A percentile compares a stretch with the other conserved stretches of the same genome.
Conservation (phyloP, 2,797 vertebrate genomes). For the Coranthus polyacanthus region DNA sequence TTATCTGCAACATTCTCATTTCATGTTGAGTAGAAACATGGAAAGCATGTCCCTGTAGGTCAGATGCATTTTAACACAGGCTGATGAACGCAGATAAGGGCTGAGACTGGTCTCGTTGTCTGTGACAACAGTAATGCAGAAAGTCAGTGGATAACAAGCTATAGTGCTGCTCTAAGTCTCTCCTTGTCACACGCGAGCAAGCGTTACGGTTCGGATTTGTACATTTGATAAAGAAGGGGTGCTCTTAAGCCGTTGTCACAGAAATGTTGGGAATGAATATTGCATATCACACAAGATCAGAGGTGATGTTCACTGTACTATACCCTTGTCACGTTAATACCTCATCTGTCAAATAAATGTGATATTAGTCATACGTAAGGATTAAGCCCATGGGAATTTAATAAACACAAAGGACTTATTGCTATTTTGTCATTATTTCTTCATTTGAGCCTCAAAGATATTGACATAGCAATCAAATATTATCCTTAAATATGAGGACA, state of each 20-base stretch:
- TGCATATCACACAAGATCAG: slow-evolving; percentile 19
- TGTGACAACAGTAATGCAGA: slow-evolving; percentile 27
- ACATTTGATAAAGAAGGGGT: slow-evolving; percentile 10
- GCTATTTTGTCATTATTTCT: neutral
- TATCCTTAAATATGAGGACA: too few species aligned
- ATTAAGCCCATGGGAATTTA: slow-evolving; percentile 4
- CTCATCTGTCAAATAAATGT: slow-evolving; percentile 3
- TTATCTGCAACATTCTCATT: slow-evolving; percentile 44
- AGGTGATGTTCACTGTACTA: slow-evolving; percentile 18
- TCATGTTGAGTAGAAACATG: slow-evolving; percentile 30
- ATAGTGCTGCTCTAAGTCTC: neutral
- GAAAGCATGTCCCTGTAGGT: slow-evolving; percentile 30
- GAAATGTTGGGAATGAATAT: slow-evolving; percentile 12
- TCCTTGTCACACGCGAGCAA: neutral
- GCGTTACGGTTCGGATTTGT: neutral
- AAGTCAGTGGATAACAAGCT: neutral
- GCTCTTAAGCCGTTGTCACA: neutral
- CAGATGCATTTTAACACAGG: slow-evolving; percentile 53
- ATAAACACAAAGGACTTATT: slow-evolving; percentile 1
- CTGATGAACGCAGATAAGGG: slow-evolving; percentile 33
- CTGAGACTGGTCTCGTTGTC: slow-evolving; percentile 17
- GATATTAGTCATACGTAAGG: neutral
- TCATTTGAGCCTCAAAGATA: too few species aligned
- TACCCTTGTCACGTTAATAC: slow-evolving; percentile 21
- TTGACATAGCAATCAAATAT: too few species aligned